Evolutionary conservation across 2,797 vertebrate species (phyloP), one percentile per base, ranked within the genome.

Genomic region (Sebastes matsubarae): DNA sequence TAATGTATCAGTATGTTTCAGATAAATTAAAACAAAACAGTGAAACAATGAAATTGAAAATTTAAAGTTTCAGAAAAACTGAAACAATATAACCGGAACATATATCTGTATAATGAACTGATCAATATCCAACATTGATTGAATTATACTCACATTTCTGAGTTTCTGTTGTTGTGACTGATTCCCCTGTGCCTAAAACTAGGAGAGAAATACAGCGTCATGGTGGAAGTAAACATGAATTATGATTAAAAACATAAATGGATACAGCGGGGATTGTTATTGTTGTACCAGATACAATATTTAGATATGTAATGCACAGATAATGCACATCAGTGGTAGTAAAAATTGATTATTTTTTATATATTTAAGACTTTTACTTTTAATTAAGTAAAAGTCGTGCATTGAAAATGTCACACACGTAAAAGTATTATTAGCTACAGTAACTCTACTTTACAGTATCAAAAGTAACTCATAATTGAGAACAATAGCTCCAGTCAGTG

Each of bases 61-160:
- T 42, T 13, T 5, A 42, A 16, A 42, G 18, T 32, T 52, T 52
- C 10, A 52, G 6, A 68, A 14, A 68, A 6, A 1, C 1, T 29
- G 2, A 67, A 30, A 32, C 38, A 67, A 50, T 36, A 30, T 6
- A 57, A 24, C n/a, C 2, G 4, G 42, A 22, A 32, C 11, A 11
- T 69, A 52, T 5, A 63, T 42, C 30, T 32, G 30, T 32, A 32
- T 9, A 32, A 32, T 32, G 30, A 32, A 32, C 30, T 32, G 9
- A 68, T 75, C 2, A 34, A 66, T 9, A 38, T 32, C 16, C 22
- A 70, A 27, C 12, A 68, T 1, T 75, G 24, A 72, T 6, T 38
- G 3, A 50, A 1, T 14, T n/a, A 2, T 65, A 91, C 91, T 92
- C 61, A 93, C 92, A 84, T 83, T 71, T 89, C 36, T 55, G 73